These are phyloP conservation scores for Ophion slaviceki DNA, from an alignment of 2,888 invertebrate species.

Conservation along the genomic window DNA sequence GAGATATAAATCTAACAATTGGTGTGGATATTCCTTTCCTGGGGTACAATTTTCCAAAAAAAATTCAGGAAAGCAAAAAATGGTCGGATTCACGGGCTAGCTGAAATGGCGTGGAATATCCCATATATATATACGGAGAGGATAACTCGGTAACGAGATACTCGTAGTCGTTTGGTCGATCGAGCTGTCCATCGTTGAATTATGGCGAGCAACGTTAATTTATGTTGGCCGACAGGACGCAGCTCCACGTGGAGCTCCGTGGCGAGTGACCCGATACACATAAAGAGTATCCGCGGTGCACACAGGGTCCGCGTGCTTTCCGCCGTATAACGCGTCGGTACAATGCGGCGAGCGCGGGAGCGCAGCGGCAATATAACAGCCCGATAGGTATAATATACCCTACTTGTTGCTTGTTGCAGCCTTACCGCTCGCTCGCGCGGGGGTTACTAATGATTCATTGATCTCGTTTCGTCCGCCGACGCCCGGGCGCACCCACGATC, in stretches of 20 bases:
- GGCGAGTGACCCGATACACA: constrained; percentile 37
- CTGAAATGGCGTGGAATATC: too few relatives aligned
- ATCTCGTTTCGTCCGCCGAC: constrained; percentile 65
- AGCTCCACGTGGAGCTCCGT: constrained; percentile 20
- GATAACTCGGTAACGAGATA: constrained; percentile 46
- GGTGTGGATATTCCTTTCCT: too few relatives aligned
- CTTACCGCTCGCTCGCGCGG: neutral
- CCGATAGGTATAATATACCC: neutral
- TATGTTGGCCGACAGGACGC: constrained; percentile 70
- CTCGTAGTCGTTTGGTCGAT: constrained; percentile 33
- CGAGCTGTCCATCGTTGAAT: constrained; percentile 71
- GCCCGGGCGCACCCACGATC: constrained; percentile 63
- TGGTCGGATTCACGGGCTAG: too few relatives aligned
- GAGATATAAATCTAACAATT: too few relatives aligned
- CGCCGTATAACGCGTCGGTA: neutral
- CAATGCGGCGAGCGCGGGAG: neutral
- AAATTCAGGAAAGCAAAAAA: too few relatives aligned
- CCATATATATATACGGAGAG: constrained; percentile 14
- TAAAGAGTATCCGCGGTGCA: constrained; percentile 10
- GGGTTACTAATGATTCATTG: constrained; percentile 76
- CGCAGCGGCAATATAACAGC: neutral
- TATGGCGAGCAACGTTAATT: constrained; percentile 76
- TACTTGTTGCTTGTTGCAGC: constrained; percentile 19
- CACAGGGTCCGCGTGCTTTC: neutral
- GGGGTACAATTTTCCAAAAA: too few relatives aligned